Evolutionary conservation across 2,888 invertebrate genomes (phyloP), one percentile per base, ranked within the genome.

Genomic region (Leucania comma): DNA sequence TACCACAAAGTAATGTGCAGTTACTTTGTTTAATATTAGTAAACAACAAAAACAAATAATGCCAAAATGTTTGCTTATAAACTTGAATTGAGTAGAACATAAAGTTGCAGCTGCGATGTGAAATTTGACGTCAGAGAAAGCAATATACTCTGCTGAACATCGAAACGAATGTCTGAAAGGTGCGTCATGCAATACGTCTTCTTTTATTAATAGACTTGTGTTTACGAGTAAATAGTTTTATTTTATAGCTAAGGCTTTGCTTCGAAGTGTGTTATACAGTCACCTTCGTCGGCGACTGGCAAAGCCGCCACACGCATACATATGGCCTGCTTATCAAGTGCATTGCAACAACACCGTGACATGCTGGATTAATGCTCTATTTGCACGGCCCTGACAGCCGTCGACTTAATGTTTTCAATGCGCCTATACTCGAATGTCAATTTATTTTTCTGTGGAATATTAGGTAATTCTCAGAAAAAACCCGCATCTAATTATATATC

Each of bases 301-400:
- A 75, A 73, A 83, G 78, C 72, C 75, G 85, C 88, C 81, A 72
- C 75, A 74, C 85, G 94, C 93, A 94, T 94, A 94, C 92, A 90
- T 90, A 94, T 90, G 75, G 86, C 87, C 88, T 89, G 90, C 86
- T 93, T 92, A 92, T 81, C 87, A 86, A 90, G 84, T 92, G 92
- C 92, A 91, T 89, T 91, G 93, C 93, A 88, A 90, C 89, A 81
- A 88, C 89, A 70, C 85, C 91, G 91, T 92, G 93, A 91, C 89
- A 88, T 83, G 89, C 84, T 85, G 86, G 87, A 90, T 91, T 89
- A 91, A 92, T 91, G 87, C 87, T 87, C 86, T 86, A 90, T 91
- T 90, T 89, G 91, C 88, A 88, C 88, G 85, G 81, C 82, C 83
- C 85, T 86, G 85, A 85, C 87, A 84, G 85, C 80, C 82, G 69